Evolutionary conservation across 1,140 invertebrate genomes (phyloP), one percentile per base, ranked within the genome.

Genomic region (Acromyrmex echinatior): DNA sequence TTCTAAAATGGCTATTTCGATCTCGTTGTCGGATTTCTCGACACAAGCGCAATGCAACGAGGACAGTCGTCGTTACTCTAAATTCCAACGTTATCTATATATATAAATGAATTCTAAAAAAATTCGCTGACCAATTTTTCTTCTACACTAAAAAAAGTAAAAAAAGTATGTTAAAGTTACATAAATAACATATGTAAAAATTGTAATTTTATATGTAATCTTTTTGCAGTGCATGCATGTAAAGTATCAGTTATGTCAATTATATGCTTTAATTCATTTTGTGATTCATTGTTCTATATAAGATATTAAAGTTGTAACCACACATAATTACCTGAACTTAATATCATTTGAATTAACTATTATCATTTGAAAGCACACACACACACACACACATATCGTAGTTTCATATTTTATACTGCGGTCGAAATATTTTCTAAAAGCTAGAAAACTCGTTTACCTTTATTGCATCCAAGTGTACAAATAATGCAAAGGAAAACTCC

Each of bases 1-100:
- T 14, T 71, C 16, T 39, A 39, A 71, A 71, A 71, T n/a, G 51
- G 45, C 25, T 51, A 66, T 79, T 79, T 79, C 39, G 62, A 51
- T 79, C 28, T 18, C 25, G 14, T 49, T 66, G 18, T 45, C n/a
- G 39, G 9, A 51, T 31, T 31, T 12, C 12, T 14, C 62, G 5
- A 66, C 18, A n/a, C 39, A 45, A 62, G 45, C 56, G n/a, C 56
- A 62, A 45, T 39, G 14, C 31, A 56, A 45, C 14, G n/a, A 35
- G 31, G 14, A 77, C n/a, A 16, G 16, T 18, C 4, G 2, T 70
- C 21, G 35, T 60, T 60, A 25, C 2, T 76, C 7, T 21, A 60
- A 39, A 18, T 60, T 76, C n/a, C 53, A 74, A 14, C 58, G 31
- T 58, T 35, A 74, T 58, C 16, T 35, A 35, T 58, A 74, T 39